These are phyloP conservation scores for Ageneiosus marmoratus DNA, from an alignment of 2,113 vertebrate genomes.

Conservation along the genomic window DNA sequence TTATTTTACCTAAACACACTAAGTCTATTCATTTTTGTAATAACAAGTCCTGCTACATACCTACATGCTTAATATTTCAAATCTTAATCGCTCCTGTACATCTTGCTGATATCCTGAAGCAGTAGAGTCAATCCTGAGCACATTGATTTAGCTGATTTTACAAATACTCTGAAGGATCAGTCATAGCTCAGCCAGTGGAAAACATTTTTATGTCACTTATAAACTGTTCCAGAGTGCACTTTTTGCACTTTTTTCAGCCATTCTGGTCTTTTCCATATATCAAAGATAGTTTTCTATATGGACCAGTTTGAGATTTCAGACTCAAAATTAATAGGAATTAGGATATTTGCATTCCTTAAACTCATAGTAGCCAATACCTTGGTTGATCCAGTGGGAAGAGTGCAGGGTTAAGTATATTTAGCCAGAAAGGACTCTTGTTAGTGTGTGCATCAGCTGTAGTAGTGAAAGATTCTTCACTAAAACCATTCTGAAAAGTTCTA, in stretches of 20 bases:
- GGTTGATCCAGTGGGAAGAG: conserved; percentile 63
- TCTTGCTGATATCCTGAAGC: conserved; percentile 3
- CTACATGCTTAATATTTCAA: neutral
- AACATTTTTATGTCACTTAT: no score
- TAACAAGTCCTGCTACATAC: neutral
- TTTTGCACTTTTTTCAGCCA: neutral
- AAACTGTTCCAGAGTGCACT: neutral
- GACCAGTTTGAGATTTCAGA: neutral
- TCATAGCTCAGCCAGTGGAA: neutral
- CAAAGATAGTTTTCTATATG: neutral
- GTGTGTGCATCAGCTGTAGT: neutral
- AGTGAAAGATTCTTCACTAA: conserved; percentile 48
- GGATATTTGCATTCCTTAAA: conserved; percentile 25
- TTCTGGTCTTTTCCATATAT: no score
- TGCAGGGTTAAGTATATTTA: conserved; percentile 76
- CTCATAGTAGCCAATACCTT: conserved; percentile 63
- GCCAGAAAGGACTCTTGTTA: conserved; percentile 70
- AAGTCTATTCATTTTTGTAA: neutral
- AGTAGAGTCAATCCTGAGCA: neutral
- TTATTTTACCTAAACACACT: neutral
- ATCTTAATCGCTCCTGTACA: neutral
- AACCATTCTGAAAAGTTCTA: conserved; percentile 76
- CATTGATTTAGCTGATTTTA: neutral
- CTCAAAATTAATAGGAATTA: neutral
- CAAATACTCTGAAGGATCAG: neutral